Evolutionary conservation across 1,140 invertebrate species (phyloP).

Genomic region (Drosophila ohnishii): DNA sequence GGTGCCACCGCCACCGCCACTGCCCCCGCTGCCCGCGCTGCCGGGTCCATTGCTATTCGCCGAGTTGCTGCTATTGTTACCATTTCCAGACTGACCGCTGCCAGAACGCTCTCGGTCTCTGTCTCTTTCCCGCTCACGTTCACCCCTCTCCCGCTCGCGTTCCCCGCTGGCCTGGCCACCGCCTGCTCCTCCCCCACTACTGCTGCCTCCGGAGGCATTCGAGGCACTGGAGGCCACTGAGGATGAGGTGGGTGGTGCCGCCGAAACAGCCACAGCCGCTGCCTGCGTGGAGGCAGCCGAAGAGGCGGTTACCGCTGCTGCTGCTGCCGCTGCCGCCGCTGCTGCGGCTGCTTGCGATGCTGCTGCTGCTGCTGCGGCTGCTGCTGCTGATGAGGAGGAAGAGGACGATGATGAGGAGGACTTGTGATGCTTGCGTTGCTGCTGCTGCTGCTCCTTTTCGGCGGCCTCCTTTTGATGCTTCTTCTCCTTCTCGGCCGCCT

Average conservation of each 20-base stretch:
- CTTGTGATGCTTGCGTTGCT: conserved; percentile 86
- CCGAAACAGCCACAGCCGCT: conserved; percentile 7
- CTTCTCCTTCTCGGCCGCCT: conserved; percentile 92
- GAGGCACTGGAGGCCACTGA: conserved; percentile 66
- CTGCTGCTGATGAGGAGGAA: conserved; percentile 16
- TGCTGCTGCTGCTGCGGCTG: conserved; percentile 25
- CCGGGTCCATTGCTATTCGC: conserved; percentile 67
- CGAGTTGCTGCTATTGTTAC: conserved; percentile 63
- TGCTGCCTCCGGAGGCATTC: conserved; percentile 17
- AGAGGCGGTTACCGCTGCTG: conserved; percentile 11
- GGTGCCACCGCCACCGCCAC: conserved; percentile 24
- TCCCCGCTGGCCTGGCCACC: conserved; percentile 34
- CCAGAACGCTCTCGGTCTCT: conserved; percentile 40
- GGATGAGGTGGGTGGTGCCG: conserved; percentile 79
- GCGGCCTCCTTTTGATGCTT: conserved; percentile 91
- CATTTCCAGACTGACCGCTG: conserved; percentile 32
- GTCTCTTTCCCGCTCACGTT: conserved; percentile 29
- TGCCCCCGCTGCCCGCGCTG: conserved; percentile 64
- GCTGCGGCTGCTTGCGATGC: conserved; percentile 40
- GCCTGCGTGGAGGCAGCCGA: conserved; percentile 13
- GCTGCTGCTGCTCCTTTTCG: conserved; percentile 82
- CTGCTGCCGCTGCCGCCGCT: conserved; percentile 83
- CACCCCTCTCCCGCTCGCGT: conserved; percentile 31
- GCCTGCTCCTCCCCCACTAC: background rate
- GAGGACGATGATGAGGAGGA: conserved; percentile 64